Evolutionary conservation across 2,888 invertebrate genomes (phyloP).

Genomic region (Brachyopa scutellaris): DNA sequence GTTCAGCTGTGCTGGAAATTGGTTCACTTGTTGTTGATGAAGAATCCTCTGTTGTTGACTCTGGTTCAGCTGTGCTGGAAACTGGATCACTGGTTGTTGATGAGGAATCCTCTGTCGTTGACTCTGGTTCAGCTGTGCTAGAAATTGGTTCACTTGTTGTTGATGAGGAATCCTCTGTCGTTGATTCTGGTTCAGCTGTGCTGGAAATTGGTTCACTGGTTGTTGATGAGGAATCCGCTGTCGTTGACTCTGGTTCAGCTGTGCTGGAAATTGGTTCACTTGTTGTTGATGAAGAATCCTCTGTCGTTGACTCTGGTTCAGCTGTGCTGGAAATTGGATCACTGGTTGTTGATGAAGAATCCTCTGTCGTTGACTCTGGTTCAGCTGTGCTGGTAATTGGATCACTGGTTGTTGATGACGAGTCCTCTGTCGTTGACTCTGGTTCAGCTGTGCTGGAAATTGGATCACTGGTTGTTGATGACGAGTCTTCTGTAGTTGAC

Average conservation of each 20-base stretch:
- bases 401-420: slow-evolving; percentile 3
- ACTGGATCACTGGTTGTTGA: not conserved
- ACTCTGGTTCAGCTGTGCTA: not conserved
- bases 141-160: not conserved
- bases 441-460: slow-evolving; percentile 19
- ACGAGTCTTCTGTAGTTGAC: not conserved
- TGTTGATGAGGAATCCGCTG: not conserved
- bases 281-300: not conserved
- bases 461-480: not conserved
- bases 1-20: not conserved
- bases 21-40: not conserved
- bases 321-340: not conserved
- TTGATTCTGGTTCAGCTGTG: not conserved
- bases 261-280: slow-evolving; percentile 5
- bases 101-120: not conserved
- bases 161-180: not conserved
- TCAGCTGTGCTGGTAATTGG: slow-evolving; percentile 8
- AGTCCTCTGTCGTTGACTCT: slow-evolving; percentile 6
- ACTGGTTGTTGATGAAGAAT: no score
- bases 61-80: not conserved
- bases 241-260: not conserved
- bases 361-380: no score
- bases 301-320: not conserved
- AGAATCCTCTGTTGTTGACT: not conserved
- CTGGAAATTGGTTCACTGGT: no score